Conservation (phyloP, 2,797 vertebrate genomes). For the Fratercula arctica region DNA sequence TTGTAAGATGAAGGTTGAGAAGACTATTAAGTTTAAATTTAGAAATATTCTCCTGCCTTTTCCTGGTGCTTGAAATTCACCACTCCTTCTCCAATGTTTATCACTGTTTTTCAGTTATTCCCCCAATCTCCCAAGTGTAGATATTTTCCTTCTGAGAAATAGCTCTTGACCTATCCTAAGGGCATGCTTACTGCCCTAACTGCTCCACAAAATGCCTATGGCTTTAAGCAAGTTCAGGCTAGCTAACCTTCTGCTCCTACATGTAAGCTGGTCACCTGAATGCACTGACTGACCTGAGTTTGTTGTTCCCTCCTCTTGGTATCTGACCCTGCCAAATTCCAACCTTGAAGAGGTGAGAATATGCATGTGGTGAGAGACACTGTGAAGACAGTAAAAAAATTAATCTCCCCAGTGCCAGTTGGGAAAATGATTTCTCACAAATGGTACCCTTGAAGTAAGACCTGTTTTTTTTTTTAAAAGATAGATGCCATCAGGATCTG, state of each 20-base stretch:
- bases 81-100: neutral
- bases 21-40: neutral
- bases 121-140: neutral
- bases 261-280: neutral
- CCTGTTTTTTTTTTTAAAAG: neutral
- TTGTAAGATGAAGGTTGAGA: neutral
- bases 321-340: neutral
- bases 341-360: neutral
- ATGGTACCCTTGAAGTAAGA: neutral
- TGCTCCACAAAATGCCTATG: neutral
- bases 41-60: neutral
- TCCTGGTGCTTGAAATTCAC: neutral
- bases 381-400: neutral
- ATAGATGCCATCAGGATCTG: neutral
- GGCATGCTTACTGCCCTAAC: neutral
- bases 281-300: neutral
- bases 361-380: neutral
- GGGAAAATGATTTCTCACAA: neutral
- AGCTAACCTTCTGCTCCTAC: neutral
- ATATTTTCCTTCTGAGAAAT: neutral
- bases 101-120: neutral
- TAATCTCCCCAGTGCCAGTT: neutral
- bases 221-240: neutral
- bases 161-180: neutral
- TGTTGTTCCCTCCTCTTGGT: neutral